Base-by-base conservation (phyloP, 64 coral and sea anemone genomes). In the Orbicella faveolata region DNA sequence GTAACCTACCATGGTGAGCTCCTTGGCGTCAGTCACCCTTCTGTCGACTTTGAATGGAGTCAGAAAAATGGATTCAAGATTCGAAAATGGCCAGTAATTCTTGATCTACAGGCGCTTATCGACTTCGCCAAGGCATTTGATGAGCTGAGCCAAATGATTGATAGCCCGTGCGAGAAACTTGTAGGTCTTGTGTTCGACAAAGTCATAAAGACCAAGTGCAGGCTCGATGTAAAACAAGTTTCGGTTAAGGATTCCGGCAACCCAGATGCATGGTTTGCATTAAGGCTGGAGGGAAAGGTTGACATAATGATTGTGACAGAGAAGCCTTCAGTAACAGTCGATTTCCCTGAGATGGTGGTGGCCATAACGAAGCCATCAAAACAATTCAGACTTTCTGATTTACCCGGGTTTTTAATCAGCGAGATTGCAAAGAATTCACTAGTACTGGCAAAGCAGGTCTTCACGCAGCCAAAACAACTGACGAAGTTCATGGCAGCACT, bases 401-500 rank as follows among this genome's bases (percentile, higher is more conserved):
- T 82, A 30, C 20, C 44, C 2, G 79, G 33, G 52, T 82, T 82
- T 37, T 53, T 82, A 52, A 82, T 82, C 17, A 20, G 14, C 13
- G 21, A 82, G 33, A 61, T 82, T 82, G 79, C 19, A 18, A 62
- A 59, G 3, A 82, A 59, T 2, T 82, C 79, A 1, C 53, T 82
- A 2, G 17, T 62, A 1, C 9, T 82, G 33, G 79, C 54, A 2
- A n/a, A 62, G 19, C 79, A 82, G 20, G 19, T 82, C 23, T 82
- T 82, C 11, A n/a, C 52, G 34, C 52, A 82, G 23, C 79, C 53
- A 11, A 62, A 82, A 62, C 79, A 82, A 54, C 54, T 82, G 20
- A 82, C 79, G 3, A 82, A 82, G 54, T 82, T 82, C 35, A 55
- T 82, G 20, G 79, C 79, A 82, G 79, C 79, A 3, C n/a, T 82